Evolutionary conservation across 2,888 invertebrate genomes (phyloP), one percentile per base, ranked within the genome.

Genomic region (Hybos culiciformis): DNA sequence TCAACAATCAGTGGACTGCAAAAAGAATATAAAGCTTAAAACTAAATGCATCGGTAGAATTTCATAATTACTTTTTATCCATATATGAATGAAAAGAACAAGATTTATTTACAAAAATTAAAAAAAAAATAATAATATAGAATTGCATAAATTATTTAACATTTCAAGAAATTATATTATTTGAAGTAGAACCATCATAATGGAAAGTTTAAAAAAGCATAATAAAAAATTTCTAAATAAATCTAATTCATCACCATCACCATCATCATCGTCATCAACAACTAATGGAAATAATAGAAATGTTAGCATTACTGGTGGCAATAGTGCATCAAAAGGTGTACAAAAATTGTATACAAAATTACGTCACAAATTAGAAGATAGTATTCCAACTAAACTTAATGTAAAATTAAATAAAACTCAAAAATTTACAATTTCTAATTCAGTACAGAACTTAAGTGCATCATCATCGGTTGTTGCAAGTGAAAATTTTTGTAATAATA

Each of bases 281-380:
- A 3, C 17, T 5, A 9, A 15, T 8, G 17, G 15, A 17, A n/a
- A n/a, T n/a, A n/a, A n/a, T n/a, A n/a, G n/a, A n/a, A n/a, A n/a
- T n/a, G 12, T 4, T 6, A 24, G 8, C 24, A 7, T 26, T 23
- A 7, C n/a, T n/a, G n/a, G n/a, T n/a, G n/a, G n/a, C n/a, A n/a
- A n/a, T n/a, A 41, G 48, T 17, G 44, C 51, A 18, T 46, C 50
- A 39, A 54, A 51, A 40, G 59, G 58, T 9, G 58, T 60, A 24
- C 59, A 57, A 36, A 60, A 57, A 46, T 58, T 66, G 45, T 63
- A 59, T 45, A 58, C 63, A 5, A 62, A 60, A 51, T 59, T 66
- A 46, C 59, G 63, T 3, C 64, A 66, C 47, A 66, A 63, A 48
- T 63, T 66, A 44, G 66, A 65, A 50, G 64, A 65, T 53, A 39